Evolutionary conservation across 2,888 invertebrate genomes (phyloP), one percentile per base, ranked within the genome.

Genomic region (Alviniconcha strummeri): DNA sequence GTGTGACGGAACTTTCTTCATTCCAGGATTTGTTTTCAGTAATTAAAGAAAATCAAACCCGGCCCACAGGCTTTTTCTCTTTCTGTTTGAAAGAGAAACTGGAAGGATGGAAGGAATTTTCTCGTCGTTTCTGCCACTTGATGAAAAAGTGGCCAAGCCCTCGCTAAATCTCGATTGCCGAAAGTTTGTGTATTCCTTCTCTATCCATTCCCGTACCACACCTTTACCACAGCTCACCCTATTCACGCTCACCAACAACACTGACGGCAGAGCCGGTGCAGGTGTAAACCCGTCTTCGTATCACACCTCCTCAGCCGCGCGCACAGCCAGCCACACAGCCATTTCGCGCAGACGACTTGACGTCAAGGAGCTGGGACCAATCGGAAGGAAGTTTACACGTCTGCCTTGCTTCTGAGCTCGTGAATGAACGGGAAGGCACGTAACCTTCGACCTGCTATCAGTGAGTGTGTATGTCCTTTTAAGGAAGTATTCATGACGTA

Each of bases 391-490:
- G 78, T 19, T 60, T 52, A 13, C 52, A 17, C 36, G 15, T 15
- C 36, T 8, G 36, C 8, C 15, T 7, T 13, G 52, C 64, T n/a
- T 36, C 57, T 60, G 64, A 8, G 64, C 69, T 69, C 69, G 11
- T 80, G 69, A 69, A 69, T 80, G 80, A 80, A 79, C 55, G 80
- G 79, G 64, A 79, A 15, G 79, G 79, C 79, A 67, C 64, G 52
- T n/a, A n/a, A 80, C 54, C 79, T 80, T 13, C 55, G 69, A 80
- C 80, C 80, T 69, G 15, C 15, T 8, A 19, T 17, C 52, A 8
- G 15, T 56, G 55, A 54, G 13, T 72, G 15, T 69, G 69, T 52
- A 52, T 64, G 78, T 6, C 78, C 78, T 15, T 78, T 78, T 78
- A 64, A 52, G 78, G 78, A 60, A 78, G 64, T 15, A 7, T 15